Conservation (phyloP, 2,113 vertebrate species). For the Sialia sialis region DNA sequence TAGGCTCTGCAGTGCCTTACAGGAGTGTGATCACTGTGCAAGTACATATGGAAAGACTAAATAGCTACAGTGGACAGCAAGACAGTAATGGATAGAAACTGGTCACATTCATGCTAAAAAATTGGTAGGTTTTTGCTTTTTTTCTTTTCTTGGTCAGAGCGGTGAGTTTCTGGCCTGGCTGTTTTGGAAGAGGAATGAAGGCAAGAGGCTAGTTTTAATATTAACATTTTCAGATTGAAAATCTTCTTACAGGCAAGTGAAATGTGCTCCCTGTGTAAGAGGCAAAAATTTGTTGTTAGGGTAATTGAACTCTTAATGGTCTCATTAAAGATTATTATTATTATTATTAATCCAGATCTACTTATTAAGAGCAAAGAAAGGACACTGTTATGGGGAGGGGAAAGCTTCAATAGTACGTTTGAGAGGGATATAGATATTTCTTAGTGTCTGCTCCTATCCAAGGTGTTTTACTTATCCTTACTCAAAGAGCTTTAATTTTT, state of each 20-base stretch:
- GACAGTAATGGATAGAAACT: not conserved
- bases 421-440: not conserved
- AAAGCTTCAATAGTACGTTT: not conserved
- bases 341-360: not conserved
- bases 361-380: not conserved
- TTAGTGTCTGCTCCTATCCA: not conserved
- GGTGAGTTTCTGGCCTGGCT: not conserved
- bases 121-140: not conserved
- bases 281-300: not conserved
- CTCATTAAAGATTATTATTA: not conserved
- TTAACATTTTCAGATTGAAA: not conserved
- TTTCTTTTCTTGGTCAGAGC: not conserved
- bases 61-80: not conserved
- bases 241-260: not conserved
- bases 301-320: not conserved
- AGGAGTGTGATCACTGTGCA: not conserved
- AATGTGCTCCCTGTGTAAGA: not conserved
- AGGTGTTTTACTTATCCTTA: not conserved
- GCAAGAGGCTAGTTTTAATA: not conserved
- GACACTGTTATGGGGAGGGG: not conserved
- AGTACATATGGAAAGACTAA: not conserved
- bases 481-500: not conserved
- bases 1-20: not conserved
- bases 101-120: not conserved
- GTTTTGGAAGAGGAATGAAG: not conserved